Evolutionary conservation across 2,888 invertebrate species (phyloP).

Genomic region (Lasioglossum lativentre): DNA sequence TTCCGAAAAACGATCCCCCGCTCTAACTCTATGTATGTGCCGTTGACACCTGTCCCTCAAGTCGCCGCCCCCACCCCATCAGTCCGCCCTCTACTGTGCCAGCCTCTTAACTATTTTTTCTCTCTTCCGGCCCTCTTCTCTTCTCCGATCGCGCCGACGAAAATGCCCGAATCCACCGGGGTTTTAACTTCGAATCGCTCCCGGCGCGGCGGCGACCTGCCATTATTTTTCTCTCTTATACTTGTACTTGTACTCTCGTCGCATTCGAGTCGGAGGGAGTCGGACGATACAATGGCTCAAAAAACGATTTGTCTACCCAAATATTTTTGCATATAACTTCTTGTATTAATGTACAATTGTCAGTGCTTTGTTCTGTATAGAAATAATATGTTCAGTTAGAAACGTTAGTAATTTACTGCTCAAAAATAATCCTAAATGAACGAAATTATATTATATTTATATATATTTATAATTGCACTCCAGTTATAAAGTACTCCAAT

Average conservation of each 20-base stretch:
- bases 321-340: background rate
- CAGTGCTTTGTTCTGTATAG: background rate
- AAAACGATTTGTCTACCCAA: background rate
- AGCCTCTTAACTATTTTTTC: constrained; percentile 84
- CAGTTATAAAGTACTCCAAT: background rate
- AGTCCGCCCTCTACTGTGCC: constrained; percentile 83
- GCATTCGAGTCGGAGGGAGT: background rate
- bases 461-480: background rate
- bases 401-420: background rate
- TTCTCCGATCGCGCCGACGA: constrained; percentile 76
- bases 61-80: constrained; percentile 82
- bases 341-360: too few relatives aligned
- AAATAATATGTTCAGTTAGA: background rate
- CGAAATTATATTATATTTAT: background rate
- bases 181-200: constrained; percentile 74
- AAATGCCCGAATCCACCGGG: constrained; percentile 80
- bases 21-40: constrained; percentile 72
- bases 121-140: constrained; percentile 73
- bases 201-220: constrained; percentile 71
- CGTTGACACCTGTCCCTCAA: constrained; percentile 84
- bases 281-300: background rate
- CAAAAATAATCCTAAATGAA: background rate
- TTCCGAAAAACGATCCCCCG: constrained; percentile 74
- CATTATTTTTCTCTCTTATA: constrained; percentile 46
- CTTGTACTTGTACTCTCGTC: background rate